Conservation (phyloP, 2,888 invertebrate genomes). For the Patella caerulea region DNA sequence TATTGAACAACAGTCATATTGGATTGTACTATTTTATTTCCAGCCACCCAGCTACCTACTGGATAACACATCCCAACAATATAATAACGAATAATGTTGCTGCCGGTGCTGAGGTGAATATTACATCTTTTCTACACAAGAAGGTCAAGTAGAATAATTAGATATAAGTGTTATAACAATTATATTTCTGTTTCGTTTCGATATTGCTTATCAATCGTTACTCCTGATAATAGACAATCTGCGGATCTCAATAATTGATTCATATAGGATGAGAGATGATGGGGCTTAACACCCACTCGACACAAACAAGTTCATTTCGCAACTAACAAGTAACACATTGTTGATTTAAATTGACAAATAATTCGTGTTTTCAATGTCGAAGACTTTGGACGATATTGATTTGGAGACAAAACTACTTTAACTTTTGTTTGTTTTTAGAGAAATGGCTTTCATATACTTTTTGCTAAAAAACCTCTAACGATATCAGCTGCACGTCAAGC, state of each 20-base stretch:
- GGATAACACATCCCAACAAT: slow-evolving; percentile 38
- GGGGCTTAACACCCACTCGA: not conserved
- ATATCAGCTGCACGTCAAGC: slow-evolving; percentile 28
- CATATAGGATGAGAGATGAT: not conserved
- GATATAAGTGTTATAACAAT: too few species aligned
- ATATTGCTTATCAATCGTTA: too few species aligned
- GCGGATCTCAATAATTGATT: too few species aligned
- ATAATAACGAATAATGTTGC: slow-evolving; percentile 29
- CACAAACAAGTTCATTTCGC: not conserved
- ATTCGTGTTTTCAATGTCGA: too few species aligned
- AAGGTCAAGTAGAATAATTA: too few species aligned
- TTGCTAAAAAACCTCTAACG: slow-evolving; percentile 36
- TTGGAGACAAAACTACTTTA: too few species aligned
- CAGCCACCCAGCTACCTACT: slow-evolving; percentile 30
- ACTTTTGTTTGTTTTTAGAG: slow-evolving; percentile 18
- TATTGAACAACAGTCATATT: too few species aligned
- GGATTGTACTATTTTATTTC: not conserved
- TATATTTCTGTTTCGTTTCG: too few species aligned
- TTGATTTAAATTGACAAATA: too few species aligned
- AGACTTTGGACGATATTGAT: too few species aligned
- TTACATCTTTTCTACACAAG: not conserved
- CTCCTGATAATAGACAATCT: too few species aligned
- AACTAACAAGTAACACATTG: not conserved
- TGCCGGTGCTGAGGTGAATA: slow-evolving; percentile 33
- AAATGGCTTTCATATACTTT: slow-evolving; percentile 40